Conservation (phyloP, 2,888 invertebrate genomes). For the Drosophila formosana region DNA sequence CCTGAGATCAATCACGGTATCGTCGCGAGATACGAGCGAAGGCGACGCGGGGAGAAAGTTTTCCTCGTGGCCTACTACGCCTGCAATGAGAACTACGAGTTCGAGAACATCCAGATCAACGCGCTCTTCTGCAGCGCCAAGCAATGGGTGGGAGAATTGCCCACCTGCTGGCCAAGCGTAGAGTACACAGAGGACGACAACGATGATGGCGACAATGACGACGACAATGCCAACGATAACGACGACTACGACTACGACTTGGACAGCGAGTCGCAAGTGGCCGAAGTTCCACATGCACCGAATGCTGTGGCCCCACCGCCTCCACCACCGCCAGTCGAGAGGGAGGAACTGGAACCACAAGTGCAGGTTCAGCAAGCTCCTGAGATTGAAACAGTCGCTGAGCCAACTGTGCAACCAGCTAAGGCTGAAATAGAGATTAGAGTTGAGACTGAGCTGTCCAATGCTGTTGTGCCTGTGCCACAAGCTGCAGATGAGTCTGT, state of each 20-base stretch:
- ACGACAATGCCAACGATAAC: slow-evolving; percentile 62
- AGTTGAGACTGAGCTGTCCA: neutral
- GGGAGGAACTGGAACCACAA: neutral
- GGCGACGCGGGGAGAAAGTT: slow-evolving; percentile 84
- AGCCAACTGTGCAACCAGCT: neutral
- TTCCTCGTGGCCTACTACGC: slow-evolving; percentile 87
- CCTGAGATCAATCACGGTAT: slow-evolving; percentile 84
- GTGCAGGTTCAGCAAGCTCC: neutral
- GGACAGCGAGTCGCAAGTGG: slow-evolving; percentile 23
- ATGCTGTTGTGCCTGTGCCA: neutral
- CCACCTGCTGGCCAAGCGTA: slow-evolving; percentile 84
- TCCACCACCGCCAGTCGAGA: slow-evolving; percentile 64
- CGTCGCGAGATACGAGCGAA: slow-evolving; percentile 82
- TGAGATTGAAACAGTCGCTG: slow-evolving; percentile 26
- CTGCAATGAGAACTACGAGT: slow-evolving; percentile 86
- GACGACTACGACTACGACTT: slow-evolving; percentile 46
- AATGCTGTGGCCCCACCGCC: slow-evolving; percentile 38
- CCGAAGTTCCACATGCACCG: neutral
- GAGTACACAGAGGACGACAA: slow-evolving; percentile 67
- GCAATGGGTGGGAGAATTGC: slow-evolving; percentile 87
- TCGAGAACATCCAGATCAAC: slow-evolving; percentile 85
- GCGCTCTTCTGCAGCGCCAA: slow-evolving; percentile 87
- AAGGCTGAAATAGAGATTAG: neutral
- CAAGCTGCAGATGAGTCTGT: neutral
- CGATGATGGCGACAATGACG: slow-evolving; percentile 39